phyloP scores from a whole-genome alignment of 2,797 vertebrate species.

The Syngnathus rostellatus region DNA sequence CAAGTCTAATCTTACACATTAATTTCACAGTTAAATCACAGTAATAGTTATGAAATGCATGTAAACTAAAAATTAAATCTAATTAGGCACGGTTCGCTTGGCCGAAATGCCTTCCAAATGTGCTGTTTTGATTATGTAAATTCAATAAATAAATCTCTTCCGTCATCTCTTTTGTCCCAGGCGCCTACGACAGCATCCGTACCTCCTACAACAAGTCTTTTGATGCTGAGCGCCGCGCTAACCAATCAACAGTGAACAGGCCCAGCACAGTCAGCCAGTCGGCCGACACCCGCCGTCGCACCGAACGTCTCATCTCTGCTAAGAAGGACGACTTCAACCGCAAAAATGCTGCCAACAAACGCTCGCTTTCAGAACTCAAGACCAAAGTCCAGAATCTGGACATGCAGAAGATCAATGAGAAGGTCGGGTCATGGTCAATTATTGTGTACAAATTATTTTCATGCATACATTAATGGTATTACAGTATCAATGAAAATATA shows the following conservation, averaged over 20 bases:
- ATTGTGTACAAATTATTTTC: too few relatives aligned
- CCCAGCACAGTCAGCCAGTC: conserved; percentile 81
- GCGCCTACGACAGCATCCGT: conserved; percentile 88
- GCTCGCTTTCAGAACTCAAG: conserved; percentile 73
- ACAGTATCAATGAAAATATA: too few relatives aligned
- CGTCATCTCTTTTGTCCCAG: conserved; percentile 45
- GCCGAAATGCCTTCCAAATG: neutral
- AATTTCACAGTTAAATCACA: neutral
- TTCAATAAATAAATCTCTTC: neutral
- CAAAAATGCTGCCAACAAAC: conserved; percentile 80
- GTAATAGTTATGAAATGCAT: neutral
- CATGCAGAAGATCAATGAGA: conserved; percentile 83
- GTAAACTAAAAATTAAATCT: neutral
- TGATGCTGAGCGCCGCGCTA: conserved; percentile 77
- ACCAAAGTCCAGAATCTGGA: conserved; percentile 63
- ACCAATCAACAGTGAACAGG: conserved; percentile 66
- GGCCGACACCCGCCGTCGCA: conserved; percentile 67
- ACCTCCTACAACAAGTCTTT: conserved; percentile 75
- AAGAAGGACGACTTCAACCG: conserved; percentile 81
- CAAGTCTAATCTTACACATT: neutral
- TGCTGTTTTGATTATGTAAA: neutral
- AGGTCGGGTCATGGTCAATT: conserved; percentile 67
- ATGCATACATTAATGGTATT: too few relatives aligned
- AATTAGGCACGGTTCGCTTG: too few relatives aligned
- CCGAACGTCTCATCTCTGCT: conserved; percentile 72